Conservation (phyloP, 2,113 vertebrate genomes). For the Erpornis zantholeuca region DNA sequence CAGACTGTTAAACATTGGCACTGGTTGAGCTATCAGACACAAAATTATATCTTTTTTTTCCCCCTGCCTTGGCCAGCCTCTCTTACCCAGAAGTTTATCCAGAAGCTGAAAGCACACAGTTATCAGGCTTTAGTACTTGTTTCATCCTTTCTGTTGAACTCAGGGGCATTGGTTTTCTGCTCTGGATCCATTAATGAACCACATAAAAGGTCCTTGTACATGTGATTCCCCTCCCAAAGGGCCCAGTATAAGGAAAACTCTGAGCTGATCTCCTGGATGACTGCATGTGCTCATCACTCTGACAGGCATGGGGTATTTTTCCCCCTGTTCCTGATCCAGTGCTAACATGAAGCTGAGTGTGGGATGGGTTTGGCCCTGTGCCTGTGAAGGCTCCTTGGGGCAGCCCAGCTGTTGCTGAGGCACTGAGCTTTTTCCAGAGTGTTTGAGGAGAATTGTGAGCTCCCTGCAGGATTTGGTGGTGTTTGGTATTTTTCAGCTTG, state of each 20-base stretch:
- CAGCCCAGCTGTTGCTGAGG: background rate
- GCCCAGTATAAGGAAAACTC: fast-evolving
- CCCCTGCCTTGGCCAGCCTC: background rate
- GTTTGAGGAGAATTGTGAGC: background rate
- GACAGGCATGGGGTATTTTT: fast-evolving
- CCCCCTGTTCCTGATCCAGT: background rate
- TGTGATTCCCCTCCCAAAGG: background rate
- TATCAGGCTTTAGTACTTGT: background rate
- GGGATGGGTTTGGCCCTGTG: background rate
- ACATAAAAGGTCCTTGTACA: background rate
- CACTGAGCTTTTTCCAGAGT: background rate
- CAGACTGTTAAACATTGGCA: background rate
- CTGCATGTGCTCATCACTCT: fast-evolving
- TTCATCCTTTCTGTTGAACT: background rate
- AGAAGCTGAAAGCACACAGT: background rate
- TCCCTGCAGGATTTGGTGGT: background rate
- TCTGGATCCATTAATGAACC: background rate
- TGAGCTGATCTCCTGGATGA: background rate
- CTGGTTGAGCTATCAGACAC: background rate
- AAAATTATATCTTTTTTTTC: background rate
- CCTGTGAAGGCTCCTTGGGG: background rate
- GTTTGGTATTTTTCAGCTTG: background rate
- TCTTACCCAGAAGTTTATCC: background rate
- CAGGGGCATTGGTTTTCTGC: background rate
- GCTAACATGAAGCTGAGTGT: background rate